Evolutionary conservation across 2,888 invertebrate species (phyloP), one percentile per base, ranked within the genome.

Genomic region (Pseudolycoriella hygida): DNA sequence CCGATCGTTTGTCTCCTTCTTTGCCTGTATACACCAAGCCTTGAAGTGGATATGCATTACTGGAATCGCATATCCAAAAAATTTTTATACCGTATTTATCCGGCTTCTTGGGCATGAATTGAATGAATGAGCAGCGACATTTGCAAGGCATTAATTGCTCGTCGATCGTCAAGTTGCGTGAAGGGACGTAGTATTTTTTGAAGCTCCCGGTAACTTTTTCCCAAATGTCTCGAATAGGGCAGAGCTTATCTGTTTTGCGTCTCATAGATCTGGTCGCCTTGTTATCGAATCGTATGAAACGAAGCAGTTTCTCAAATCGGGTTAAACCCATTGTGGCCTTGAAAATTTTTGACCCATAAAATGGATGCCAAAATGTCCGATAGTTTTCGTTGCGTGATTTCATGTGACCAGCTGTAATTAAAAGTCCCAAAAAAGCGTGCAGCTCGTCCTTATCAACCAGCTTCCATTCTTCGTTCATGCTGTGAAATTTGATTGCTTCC

Each of bases 211-310:
- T 58, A 14, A 58, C 43, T 54, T 56, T 56, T 50, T 47, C 51
- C 56, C 56, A 58, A 14, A 51, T 42, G 44, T 50, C 50, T 12
- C 47, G 40, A 40, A 51, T 51, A 30, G 50, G 47, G 17, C 55
- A 56, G 37, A 54, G 53, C 50, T 56, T 57, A 45, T 58, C 55
- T 15, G 45, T 42, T 46, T 52, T 41, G 6, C 6, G 11, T 39
- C 52, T 52, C 17, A 50, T 34, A 31, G 11, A 30, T 44, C 55
- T 54, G 25, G 55, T 58, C 46, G 49, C 53, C 14, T 17, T 41
- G 45, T 57, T 52, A 43, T 59, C 55, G 48, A 57, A 58, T 46
- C 54, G 41, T 37, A 58, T 50, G 50, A 56, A 57, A 37, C 56
- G n/a, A n/a, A n/a, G n/a, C n/a, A n/a, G n/a, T n/a, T n/a, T n/a